Base-by-base conservation (phyloP, 2,797 vertebrate genomes). In the Rousettus madagascariensis region DNA sequence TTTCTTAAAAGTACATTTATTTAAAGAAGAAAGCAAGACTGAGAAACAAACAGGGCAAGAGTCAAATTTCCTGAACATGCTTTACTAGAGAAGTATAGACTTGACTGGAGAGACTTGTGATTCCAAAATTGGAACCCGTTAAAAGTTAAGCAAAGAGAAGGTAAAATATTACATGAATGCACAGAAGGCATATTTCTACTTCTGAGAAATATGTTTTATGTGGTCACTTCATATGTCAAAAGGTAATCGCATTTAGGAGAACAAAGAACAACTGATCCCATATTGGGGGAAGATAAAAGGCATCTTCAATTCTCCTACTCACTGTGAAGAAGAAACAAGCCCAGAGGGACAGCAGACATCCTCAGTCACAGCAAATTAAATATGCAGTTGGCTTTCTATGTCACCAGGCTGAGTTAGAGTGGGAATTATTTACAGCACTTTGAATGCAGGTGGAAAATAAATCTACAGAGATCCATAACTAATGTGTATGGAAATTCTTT, bases 391-490 rank as follows among this genome's bases (percentile, higher is more conserved):
- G 53, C 49, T 93, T 88, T 95, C 38, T 75, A 19, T 61, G 46
- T 94, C 86, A 53, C 28, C 83, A 53, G 22, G 22, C 66, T 86
- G 84, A 96, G 86, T 86, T 41, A 79, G 84, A 91, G 65, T 77
- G 63, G 55, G 74, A 51, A 90, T 92, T 96, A 79, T 71, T 90
- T 75, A 85, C 41, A 94, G 22, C 66, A 82, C 36, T 88, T 91
- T 74, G 92, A 95, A 86, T 68, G 38, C 33, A 94, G 86, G 79
- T 89, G n/a, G 83, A 55, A 94, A 89, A 89, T 86, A 90, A 96
- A 95, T 94, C 86, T 80, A 59, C 55, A 83, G 74, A 86, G 57
- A 74, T 83, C 77, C 83, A 51, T 86, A 95, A 75, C 80, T 68
- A 90, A 80, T 84, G 65, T 12, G 61, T 49, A 43, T 71, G 63